phyloP scores from a whole-genome alignment of 2,797 vertebrate species.

The Syngnathus acus region DNA sequence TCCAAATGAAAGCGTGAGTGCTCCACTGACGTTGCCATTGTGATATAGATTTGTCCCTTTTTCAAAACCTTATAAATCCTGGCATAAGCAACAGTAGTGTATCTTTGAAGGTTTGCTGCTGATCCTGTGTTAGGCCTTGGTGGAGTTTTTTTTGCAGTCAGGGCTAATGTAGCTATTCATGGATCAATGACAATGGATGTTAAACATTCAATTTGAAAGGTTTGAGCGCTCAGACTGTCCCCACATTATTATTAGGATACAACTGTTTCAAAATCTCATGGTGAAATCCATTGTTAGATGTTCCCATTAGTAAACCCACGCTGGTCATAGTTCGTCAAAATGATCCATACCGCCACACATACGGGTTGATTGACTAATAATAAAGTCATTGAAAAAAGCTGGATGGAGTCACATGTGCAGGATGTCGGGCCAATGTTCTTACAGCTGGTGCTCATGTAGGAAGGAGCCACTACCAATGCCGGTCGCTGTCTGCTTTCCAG shows the following conservation, averaged over 20 bases:
- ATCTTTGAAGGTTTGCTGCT: background rate
- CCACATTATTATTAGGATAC: constrained; percentile 26
- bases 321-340: constrained; percentile 34
- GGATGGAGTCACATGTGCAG: constrained; percentile 41
- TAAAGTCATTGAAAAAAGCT: constrained; percentile 44
- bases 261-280: constrained; percentile 26
- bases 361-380: constrained; percentile 41
- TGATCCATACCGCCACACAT: constrained; percentile 35
- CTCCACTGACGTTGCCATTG: background rate
- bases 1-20: background rate
- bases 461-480: constrained; percentile 64
- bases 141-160: background rate
- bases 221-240: constrained; percentile 20
- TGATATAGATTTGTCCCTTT: background rate
- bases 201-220: background rate
- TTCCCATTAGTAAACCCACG: constrained; percentile 51
- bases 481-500: constrained; percentile 64
- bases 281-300: constrained; percentile 25
- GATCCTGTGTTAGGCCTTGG: background rate
- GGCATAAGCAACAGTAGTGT: background rate
- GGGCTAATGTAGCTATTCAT: background rate
- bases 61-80: background rate
- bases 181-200: background rate
- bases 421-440: constrained; percentile 45
- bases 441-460: constrained; percentile 88